These are phyloP conservation scores for Tholera decimalis DNA, from an alignment of 2,888 invertebrate species.

Conservation along the genomic window DNA sequence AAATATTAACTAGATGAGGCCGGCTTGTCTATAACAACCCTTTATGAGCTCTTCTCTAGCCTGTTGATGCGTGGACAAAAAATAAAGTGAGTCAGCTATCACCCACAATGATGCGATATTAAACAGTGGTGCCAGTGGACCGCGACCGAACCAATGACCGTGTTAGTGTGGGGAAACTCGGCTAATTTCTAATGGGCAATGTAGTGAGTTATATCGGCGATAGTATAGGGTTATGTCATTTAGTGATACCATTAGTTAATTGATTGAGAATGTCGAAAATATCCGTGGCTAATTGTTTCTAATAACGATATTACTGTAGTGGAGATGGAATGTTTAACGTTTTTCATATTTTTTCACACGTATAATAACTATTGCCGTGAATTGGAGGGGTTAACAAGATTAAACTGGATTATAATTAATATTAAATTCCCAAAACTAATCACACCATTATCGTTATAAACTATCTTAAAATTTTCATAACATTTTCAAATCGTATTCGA, in stretches of 20 bases:
- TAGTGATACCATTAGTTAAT: slow-evolving; percentile 8
- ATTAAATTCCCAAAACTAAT: too few relatives aligned
- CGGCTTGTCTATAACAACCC: too few relatives aligned
- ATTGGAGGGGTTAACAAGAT: too few relatives aligned
- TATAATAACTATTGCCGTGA: too few relatives aligned
- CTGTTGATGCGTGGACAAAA: slow-evolving; percentile 18
- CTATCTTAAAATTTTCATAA: not conserved
- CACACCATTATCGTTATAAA: too few relatives aligned
- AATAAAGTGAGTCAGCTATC: slow-evolving; percentile 60
- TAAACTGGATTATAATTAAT: too few relatives aligned
- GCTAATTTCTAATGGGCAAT: slow-evolving; percentile 44
- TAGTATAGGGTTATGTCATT: slow-evolving; percentile 31
- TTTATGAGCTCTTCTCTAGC: not conserved
- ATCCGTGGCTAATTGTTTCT: not conserved
- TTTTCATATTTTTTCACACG: too few relatives aligned
- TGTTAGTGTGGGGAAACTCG: slow-evolving; percentile 44
- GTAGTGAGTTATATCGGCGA: slow-evolving; percentile 19
- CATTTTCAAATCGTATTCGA: slow-evolving; percentile 4
- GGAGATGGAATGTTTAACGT: not conserved
- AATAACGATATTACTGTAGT: not conserved
- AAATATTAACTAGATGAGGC: too few relatives aligned
- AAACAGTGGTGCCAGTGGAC: slow-evolving; percentile 47
- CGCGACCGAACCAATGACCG: slow-evolving; percentile 56
- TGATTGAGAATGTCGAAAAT: slow-evolving; percentile 1
- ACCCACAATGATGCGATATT: slow-evolving; percentile 46